Base-by-base conservation (phyloP, 2,113 vertebrate species). In the Chunga burmeisteri region DNA sequence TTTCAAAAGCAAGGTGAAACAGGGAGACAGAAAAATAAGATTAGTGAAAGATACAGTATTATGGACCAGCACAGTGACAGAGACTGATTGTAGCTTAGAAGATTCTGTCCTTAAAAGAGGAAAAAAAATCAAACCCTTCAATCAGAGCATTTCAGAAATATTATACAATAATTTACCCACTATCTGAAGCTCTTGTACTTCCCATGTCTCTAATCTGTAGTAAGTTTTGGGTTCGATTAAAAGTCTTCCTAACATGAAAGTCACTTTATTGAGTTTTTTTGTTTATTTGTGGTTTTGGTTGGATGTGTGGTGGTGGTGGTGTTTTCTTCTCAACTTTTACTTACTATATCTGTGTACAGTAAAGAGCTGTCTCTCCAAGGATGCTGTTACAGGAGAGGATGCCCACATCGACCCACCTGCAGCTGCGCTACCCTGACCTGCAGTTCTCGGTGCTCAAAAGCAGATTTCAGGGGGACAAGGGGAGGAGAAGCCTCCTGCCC, bases 21-120 rank as follows among this genome's bases (percentile, higher is more conserved):
- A 72, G 55, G 63, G 50, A 89, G 77, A 59, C n/a, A 73, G 47
- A 34, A 86, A 81, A 96, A 94, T 68, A 77, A 96, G 81, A 94
- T 95, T 96, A 93, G 61, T 63, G 84, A 77, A 93, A 89, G 78
- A 83, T 61, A 81, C 56, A 81, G 86, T 81, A 68, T 81, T 87
- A 77, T 68, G 56, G 77, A 74, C 36, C 38, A 71, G 65, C 52
- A 67, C 38, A 89, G 40, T 91, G 86, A 89, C 93, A 96, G 78
- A 93, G 89, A 93, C 77, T 84, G 81, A 88, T 92, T 78, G 79
- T 25, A 44, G 44, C 53, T 86, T 83, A 68, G 78, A 88, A 79
- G 26, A 63, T 68, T 83, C 42, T 55, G 68, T 46, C 80, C 86
- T 91, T 87, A 77, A 63, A 83, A 61, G 38, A 70, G 25, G 6